A percentile compares a stretch with the other conserved stretches of the same genome.
phyloP scores from a whole-genome alignment of 1,140 invertebrate species.

The Heliconius himera region DNA sequence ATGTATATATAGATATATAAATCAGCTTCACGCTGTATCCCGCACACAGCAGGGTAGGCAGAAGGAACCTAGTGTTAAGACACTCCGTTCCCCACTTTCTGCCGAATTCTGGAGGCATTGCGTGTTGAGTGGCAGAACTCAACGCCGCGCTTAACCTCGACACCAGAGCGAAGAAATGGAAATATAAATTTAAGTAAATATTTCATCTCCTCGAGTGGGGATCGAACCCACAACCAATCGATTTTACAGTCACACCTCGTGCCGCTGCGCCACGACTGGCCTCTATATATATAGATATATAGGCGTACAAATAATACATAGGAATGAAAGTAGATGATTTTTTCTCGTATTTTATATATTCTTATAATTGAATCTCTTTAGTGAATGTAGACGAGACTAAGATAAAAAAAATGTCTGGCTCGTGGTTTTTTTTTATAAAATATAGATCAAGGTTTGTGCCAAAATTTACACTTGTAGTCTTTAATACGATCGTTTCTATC shows the following conservation, averaged over 20 bases:
- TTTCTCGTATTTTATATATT: neutral
- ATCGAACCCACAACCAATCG: no score
- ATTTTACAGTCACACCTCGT: no score
- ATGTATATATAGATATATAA: neutral
- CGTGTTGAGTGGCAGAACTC: no score
- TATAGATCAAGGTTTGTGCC: constrained; percentile 25
- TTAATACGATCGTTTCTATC: neutral
- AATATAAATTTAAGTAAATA: no score
- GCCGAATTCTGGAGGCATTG: no score
- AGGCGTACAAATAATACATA: neutral
- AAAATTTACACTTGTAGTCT: constrained; percentile 20
- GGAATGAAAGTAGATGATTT: neutral
- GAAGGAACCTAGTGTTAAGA: no score
- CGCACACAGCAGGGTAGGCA: no score
- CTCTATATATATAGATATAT: neutral
- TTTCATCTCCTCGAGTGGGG: no score
- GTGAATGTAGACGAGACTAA: neutral
- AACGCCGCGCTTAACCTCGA: no score
- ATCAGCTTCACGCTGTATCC: no score
- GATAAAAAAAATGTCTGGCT: constrained; percentile 16
- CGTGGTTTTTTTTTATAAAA: constrained; percentile 24
- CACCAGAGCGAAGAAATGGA: no score
- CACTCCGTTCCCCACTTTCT: no score
- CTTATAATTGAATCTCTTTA: neutral
- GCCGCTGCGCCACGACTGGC: constrained; percentile 21